A percentile compares a stretch with the other conserved stretches of the same genome.
These are phyloP conservation scores for Polymixis lichenea DNA, from an alignment of 2,888 invertebrate genomes.

Conservation along the genomic window DNA sequence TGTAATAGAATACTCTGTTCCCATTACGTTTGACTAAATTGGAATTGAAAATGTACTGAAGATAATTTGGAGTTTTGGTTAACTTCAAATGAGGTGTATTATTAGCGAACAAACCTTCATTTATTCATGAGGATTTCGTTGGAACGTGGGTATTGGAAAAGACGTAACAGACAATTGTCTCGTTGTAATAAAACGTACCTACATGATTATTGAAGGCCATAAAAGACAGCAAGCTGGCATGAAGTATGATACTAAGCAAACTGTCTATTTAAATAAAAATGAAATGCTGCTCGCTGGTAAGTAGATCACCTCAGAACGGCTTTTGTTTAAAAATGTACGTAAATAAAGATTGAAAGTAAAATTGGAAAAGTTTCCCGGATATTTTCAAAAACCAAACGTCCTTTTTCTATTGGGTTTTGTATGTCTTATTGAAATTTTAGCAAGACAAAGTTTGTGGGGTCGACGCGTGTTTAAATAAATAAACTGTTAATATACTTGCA, in stretches of 20 bases:
- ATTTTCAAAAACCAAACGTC: no score
- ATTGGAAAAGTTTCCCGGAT: no score
- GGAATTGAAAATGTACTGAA: constrained; percentile 54
- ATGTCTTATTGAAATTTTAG: no score
- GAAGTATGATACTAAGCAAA: neutral
- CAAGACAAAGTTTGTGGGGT: no score
- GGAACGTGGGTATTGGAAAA: neutral
- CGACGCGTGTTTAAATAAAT: neutral
- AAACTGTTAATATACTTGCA: neutral
- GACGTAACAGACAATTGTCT: neutral
- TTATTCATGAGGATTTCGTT: constrained; percentile 18
- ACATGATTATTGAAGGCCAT: neutral
- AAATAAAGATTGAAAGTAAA: no score
- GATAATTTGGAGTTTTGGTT: constrained; percentile 33
- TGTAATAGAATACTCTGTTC: constrained; percentile 64
- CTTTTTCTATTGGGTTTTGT: no score
- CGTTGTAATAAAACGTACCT: no score
- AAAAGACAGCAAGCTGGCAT: no score
- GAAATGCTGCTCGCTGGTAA: no score
- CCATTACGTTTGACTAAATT: constrained; percentile 61
- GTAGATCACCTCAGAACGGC: no score
- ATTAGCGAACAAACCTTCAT: constrained; percentile 31
- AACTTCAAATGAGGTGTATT: constrained; percentile 21
- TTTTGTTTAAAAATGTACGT: no score
- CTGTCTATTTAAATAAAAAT: no score